Base-by-base conservation (phyloP, 2,888 invertebrate species). In the Sympetrum striolatum region DNA sequence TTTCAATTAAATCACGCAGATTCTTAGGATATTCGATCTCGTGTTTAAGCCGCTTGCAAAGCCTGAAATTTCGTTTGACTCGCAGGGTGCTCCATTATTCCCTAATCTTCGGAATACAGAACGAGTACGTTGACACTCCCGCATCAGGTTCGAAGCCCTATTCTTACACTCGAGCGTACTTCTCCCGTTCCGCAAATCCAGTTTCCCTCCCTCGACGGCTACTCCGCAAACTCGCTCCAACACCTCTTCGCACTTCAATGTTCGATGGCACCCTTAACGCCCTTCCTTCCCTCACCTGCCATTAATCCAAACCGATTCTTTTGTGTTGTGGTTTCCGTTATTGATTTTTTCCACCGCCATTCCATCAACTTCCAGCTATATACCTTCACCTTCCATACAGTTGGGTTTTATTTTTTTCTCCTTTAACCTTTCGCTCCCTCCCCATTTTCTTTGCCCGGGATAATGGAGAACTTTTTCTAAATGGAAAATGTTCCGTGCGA, bases 301-400 rank as follows among this genome's bases (percentile, higher is more conserved):
- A 86, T 86, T 86, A 86, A 64, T 60, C 60, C 86, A 64, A 86
- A 86, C 86, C 86, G 60, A 86, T 31, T 86, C 86, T 64, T 86
- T 86, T 86, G 86, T 86, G 37, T 60, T 22, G 60, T 4, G 86
- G 86, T 86, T 64, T 37, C 60, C 48, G 86, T 37, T 86, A 37
- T 37, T 82, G 60, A 86, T 86, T 86, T 60, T 60, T 37, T 39
- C 6, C 86, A 18, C 39, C 58, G 64, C 60, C 35, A 12, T 64
- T 73, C 73, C 73, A 73, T 73, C 73, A 73, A 86, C 86, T 86
- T 60, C 60, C 86, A 31, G 18, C 60, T 86, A 25, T 86, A 64
- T 18, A 86, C 58, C 53, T 35, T 35, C 35, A 31, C 37, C 37
- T 58, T 60, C 22, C 18, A 48, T 22, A 86, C 31, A 15, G 60